Evolutionary conservation across 2,797 vertebrate species (phyloP).

Genomic region (Carcharodon carcharias): DNA sequence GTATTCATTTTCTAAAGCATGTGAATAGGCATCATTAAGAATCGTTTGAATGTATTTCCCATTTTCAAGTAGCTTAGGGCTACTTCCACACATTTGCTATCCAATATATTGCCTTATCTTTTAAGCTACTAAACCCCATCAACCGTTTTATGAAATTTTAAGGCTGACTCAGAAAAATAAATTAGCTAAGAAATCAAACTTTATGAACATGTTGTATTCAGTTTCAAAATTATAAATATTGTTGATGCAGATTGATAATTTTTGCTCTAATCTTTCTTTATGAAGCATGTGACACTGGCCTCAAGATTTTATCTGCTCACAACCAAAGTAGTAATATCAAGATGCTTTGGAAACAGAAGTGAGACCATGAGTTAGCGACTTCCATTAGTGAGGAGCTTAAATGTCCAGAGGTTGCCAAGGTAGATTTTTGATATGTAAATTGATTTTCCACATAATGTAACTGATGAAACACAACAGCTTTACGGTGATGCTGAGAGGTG

Average conservation of each 20-base stretch:
- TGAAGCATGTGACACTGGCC: not conserved
- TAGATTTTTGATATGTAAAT: not conserved
- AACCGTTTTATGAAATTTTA: not conserved
- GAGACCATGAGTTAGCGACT: constrained; percentile 6
- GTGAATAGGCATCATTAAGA: constrained; percentile 48
- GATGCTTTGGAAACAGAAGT: not conserved
- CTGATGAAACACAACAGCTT: not conserved
- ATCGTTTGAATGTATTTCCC: constrained; percentile 24
- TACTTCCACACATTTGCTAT: not conserved
- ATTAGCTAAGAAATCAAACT: not conserved
- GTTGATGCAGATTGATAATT: not conserved
- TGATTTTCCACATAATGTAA: not conserved
- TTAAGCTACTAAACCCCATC: not conserved
- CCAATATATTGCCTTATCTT: constrained; percentile 10
- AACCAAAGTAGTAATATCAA: not conserved
- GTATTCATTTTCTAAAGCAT: constrained; percentile 61
- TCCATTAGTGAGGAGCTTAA: not conserved
- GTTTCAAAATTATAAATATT: not conserved
- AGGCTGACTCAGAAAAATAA: constrained; percentile 1
- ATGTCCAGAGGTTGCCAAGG: not conserved
- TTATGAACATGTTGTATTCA: not conserved
- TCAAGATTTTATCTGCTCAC: not conserved
- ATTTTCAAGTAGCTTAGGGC: constrained; percentile 28
- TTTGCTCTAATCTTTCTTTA: not conserved
- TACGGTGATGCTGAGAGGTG: not conserved